phyloP scores from a whole-genome alignment of 2,797 vertebrate species.

The Pangasius sanitwongsei region DNA sequence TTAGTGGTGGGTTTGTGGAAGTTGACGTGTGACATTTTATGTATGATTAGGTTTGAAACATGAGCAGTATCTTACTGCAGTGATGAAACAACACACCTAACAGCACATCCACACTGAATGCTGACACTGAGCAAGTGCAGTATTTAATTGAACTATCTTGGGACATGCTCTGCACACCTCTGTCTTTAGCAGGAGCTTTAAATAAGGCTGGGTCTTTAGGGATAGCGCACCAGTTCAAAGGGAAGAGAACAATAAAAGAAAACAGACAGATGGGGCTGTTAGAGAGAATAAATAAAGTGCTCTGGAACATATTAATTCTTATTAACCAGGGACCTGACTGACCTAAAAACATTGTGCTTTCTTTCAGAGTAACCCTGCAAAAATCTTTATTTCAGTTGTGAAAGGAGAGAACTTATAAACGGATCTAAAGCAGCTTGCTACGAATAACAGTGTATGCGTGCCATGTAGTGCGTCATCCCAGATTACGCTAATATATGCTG shows the following conservation, averaged over 20 bases:
- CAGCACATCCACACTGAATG: background rate
- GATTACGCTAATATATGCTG: conserved; percentile 30
- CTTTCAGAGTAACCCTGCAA: background rate
- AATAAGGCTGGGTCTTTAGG: conserved; percentile 53
- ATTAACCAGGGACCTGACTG: conserved; percentile 44
- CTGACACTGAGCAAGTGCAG: background rate
- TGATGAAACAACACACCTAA: background rate
- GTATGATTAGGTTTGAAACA: background rate
- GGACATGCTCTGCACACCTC: conserved; percentile 11
- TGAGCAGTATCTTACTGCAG: background rate
- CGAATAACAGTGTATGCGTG: background rate
- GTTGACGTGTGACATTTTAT: background rate
- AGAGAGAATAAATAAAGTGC: conserved; percentile 43
- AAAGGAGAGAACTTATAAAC: background rate
- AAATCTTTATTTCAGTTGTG: background rate
- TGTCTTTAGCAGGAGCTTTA: conserved; percentile 29
- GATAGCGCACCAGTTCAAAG: conserved; percentile 54
- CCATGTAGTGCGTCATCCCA: background rate
- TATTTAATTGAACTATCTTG: background rate
- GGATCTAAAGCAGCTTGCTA: conserved; percentile 10
- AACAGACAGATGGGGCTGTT: conserved; percentile 32
- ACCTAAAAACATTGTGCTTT: conserved; percentile 30
- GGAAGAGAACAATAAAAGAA: conserved; percentile 29
- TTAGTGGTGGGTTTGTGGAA: background rate
- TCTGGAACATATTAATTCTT: background rate